phyloP scores from a whole-genome alignment of 2,797 vertebrate species.

The Hylomyscus alleni region DNA sequence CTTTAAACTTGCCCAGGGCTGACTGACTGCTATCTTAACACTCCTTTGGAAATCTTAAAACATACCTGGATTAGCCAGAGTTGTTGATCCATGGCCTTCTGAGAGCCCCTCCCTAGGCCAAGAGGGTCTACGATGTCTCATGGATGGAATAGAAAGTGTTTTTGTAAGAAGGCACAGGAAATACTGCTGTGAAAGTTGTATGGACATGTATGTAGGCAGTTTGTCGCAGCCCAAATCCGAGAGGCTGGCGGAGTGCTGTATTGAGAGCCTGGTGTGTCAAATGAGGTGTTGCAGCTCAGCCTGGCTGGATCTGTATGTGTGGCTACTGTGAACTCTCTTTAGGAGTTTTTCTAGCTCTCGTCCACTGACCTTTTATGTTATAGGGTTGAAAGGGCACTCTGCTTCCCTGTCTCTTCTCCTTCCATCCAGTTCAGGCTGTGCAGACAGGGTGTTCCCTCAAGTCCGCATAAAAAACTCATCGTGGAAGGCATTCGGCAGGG shows the following conservation, averaged over 20 bases:
- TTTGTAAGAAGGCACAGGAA: constrained; percentile 1
- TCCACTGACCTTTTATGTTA: not conserved
- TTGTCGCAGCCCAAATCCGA: not conserved
- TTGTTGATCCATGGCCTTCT: not conserved
- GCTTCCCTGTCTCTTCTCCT: not conserved
- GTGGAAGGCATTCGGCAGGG: not conserved
- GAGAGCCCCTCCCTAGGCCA: not conserved
- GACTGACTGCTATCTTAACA: not conserved
- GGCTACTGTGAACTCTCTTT: constrained; percentile 6
- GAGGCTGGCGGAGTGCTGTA: not conserved
- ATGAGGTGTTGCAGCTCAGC: not conserved
- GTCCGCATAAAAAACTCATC: not conserved
- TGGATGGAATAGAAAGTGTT: not conserved
- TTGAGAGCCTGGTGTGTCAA: not conserved
- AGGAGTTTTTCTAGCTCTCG: not conserved
- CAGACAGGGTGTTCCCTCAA: not conserved
- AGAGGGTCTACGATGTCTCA: not conserved
- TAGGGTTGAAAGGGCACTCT: not conserved
- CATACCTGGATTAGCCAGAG: not conserved
- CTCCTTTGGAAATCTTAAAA: not conserved
- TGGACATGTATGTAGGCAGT: not conserved
- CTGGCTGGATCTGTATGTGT: not conserved
- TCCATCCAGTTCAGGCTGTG: not conserved
- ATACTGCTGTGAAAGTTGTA: not conserved
- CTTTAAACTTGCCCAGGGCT: not conserved